A percentile compares a stretch with the other conserved stretches of the same genome.
Conservation (phyloP, 2,113 vertebrate species). For the Phainopepla nitens region DNA sequence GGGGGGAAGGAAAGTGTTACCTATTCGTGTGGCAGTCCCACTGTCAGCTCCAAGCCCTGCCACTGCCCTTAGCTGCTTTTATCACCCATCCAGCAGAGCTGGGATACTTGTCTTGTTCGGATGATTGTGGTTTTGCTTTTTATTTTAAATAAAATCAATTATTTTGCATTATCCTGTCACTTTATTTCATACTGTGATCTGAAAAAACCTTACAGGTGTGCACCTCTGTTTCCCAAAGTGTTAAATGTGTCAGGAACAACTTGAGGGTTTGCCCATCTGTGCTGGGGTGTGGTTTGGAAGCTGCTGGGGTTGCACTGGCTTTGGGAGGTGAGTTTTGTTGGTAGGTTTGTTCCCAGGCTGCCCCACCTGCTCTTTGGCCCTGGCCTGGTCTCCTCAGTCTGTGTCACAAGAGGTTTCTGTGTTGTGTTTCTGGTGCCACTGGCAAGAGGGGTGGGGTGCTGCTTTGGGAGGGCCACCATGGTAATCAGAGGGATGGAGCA, state of each 20-base stretch:
- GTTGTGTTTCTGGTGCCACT: background rate
- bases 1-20: background rate
- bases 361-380: background rate
- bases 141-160: conserved; percentile 69
- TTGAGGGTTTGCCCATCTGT: accelerated
- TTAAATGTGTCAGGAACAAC: accelerated
- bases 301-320: background rate
- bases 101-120: conserved; percentile 43
- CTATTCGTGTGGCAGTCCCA: background rate
- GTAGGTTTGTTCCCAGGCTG: background rate
- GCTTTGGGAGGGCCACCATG: background rate
- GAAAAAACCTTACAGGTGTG: background rate
- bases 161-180: conserved; percentile 56
- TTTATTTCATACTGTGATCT: background rate
- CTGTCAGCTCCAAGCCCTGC: conserved; percentile 2
- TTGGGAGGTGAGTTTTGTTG: background rate
- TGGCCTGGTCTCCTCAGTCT: background rate
- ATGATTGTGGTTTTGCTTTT: conserved; percentile 57
- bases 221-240: background rate
- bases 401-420: background rate
- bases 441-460: accelerated
- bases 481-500: background rate
- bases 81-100: conserved; percentile 46
- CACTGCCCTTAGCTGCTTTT: conserved; percentile 16
- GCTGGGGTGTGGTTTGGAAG: background rate